phyloP scores from a whole-genome alignment of 2,888 invertebrate genomes.

The Pardosa pseudoannulata region DNA sequence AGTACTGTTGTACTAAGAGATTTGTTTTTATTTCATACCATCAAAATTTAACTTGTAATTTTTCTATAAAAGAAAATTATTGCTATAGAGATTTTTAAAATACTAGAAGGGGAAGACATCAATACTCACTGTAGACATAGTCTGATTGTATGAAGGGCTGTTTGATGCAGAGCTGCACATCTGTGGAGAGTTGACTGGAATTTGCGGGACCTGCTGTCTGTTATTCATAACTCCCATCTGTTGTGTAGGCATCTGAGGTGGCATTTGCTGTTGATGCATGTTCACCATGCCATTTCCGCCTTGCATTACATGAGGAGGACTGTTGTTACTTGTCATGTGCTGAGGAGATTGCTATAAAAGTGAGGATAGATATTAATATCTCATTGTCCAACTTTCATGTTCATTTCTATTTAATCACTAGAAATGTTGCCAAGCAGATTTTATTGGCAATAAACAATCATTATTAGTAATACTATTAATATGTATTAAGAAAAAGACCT shows the following conservation, averaged over 20 bases:
- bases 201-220: slow-evolving; percentile 31
- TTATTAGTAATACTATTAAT: no score
- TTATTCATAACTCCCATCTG: slow-evolving; percentile 54
- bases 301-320: slow-evolving; percentile 76
- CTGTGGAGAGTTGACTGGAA: slow-evolving; percentile 44
- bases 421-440: no score
- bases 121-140: slow-evolving; percentile 52
- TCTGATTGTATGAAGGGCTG: slow-evolving; percentile 66
- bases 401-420: no score
- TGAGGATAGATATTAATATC: not conserved
- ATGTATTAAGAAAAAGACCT: no score
- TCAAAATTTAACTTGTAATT: no score
- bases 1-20: no score
- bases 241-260: slow-evolving; percentile 76
- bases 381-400: no score
- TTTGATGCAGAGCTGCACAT: slow-evolving; percentile 65
- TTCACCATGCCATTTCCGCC: slow-evolving; percentile 75
- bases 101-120: no score
- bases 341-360: slow-evolving; percentile 53
- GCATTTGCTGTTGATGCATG: slow-evolving; percentile 58
- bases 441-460: no score
- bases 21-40: no score
- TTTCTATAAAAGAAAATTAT: no score
- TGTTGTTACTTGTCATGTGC: slow-evolving; percentile 49
- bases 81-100: no score